These are phyloP conservation scores for Choloepus didactylus DNA, from an alignment of 2,797 vertebrate species.

Conservation along the genomic window DNA sequence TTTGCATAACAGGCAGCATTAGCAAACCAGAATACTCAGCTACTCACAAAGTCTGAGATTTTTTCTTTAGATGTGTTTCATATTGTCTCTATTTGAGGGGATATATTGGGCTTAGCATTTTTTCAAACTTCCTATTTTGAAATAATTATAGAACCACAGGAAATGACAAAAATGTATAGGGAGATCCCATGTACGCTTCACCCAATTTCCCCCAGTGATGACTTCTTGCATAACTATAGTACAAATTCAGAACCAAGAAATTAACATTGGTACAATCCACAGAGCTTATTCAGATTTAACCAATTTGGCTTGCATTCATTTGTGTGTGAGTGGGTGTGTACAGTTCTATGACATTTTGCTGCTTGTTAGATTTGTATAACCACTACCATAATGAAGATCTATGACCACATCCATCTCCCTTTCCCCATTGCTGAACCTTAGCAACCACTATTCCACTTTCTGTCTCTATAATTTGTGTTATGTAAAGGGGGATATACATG, in stretches of 20 bases:
- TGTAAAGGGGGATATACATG: background rate
- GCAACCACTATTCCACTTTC: background rate
- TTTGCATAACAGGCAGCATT: too few species aligned
- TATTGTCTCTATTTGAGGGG: background rate
- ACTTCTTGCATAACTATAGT: background rate
- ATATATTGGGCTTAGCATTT: background rate
- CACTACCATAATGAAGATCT: background rate
- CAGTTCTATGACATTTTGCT: background rate
- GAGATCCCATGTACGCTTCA: background rate
- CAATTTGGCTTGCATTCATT: background rate
- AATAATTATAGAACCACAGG: background rate
- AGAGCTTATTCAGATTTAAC: background rate
- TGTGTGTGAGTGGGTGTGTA: background rate
- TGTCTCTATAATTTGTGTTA: background rate
- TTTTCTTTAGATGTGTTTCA: background rate
- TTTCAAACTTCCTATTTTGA: background rate
- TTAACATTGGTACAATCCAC: background rate
- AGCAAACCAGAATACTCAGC: background rate
- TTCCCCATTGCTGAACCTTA: background rate
- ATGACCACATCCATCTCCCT: background rate
- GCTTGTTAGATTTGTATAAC: background rate
- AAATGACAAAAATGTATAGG: background rate
- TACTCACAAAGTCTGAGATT: background rate
- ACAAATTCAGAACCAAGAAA: background rate
- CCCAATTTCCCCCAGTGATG: background rate